Percentiles rank a stretch among this genome's conserved stretches.
Evolutionary conservation across 1,140 invertebrate species (phyloP).

Genomic region (Brachystomella parvula): DNA sequence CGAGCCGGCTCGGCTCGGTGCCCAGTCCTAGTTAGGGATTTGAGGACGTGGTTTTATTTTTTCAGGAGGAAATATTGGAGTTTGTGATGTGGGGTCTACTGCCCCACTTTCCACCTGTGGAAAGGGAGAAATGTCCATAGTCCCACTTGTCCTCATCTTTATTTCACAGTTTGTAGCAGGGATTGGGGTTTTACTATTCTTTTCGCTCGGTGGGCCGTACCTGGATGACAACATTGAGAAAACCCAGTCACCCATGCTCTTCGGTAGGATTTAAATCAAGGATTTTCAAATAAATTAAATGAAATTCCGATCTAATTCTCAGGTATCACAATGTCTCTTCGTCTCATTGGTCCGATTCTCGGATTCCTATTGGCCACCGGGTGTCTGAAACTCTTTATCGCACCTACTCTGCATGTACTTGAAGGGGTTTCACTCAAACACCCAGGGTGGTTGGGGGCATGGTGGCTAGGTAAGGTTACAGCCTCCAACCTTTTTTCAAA

Average conservation of each 20-base stretch:
- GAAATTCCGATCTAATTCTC: conserved; percentile 4
- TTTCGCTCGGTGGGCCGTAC: conserved; percentile 49
- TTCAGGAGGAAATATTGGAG: not conserved
- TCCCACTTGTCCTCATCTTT: conserved; percentile 55
- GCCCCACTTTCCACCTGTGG: conserved; percentile 8
- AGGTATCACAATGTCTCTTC: conserved; percentile 36
- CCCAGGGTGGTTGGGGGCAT: conserved; percentile 69
- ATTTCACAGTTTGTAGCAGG: conserved; percentile 61
- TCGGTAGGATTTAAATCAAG: conserved; percentile 44
- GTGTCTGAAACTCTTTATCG: conserved; percentile 61
- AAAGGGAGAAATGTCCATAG: conserved; percentile 26
- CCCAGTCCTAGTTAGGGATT: too few relatives aligned
- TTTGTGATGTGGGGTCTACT: not conserved
- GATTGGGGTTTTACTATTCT: conserved; percentile 62
- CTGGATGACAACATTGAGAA: conserved; percentile 63
- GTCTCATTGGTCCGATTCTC: conserved; percentile 51
- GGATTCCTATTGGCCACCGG: conserved; percentile 63
- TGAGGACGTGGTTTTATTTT: too few relatives aligned
- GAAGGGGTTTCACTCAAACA: too few relatives aligned
- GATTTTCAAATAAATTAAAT: not conserved
- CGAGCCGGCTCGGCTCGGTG: too few relatives aligned
- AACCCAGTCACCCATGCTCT: conserved; percentile 55
- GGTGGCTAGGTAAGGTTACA: conserved; percentile 56
- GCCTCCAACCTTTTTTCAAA: not conserved
- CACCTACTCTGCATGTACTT: conserved; percentile 57